Evolutionary conservation across 2,888 invertebrate genomes (phyloP).

Genomic region (Orthosia gracilis): DNA sequence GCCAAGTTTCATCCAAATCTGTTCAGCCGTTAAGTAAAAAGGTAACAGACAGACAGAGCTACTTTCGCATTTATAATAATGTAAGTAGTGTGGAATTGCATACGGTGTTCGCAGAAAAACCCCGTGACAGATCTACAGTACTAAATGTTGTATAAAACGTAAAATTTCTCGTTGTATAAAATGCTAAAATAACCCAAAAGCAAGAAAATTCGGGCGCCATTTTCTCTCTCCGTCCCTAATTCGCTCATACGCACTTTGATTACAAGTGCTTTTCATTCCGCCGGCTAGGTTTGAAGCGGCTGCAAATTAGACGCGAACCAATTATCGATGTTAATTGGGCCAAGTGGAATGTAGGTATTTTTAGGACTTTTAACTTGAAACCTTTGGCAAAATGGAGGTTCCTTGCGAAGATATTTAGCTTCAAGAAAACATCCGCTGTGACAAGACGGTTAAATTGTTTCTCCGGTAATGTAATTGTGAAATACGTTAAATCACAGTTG

Average conservation of each 20-base stretch:
- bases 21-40: too few species aligned
- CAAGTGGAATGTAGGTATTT: slow-evolving; percentile 20
- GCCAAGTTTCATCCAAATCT: too few species aligned
- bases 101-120: too few species aligned
- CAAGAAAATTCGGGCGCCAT: slow-evolving; percentile 27
- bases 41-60: too few species aligned
- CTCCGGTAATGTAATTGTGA: background rate
- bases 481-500: too few species aligned
- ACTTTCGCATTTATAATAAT: too few species aligned
- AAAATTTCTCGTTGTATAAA: background rate
- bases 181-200: slow-evolving; percentile 11
- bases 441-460: background rate
- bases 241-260: slow-evolving; percentile 38
- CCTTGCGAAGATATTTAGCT: background rate
- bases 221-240: slow-evolving; percentile 21
- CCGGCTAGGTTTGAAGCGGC: slow-evolving; percentile 32
- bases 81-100: too few species aligned
- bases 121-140: too few species aligned
- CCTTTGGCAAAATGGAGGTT: background rate
- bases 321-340: slow-evolving; percentile 43
- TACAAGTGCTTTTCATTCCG: slow-evolving; percentile 39
- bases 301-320: slow-evolving; percentile 42
- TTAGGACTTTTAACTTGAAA: background rate
- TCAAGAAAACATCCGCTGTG: too few species aligned
- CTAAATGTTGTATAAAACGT: background rate